Conservation (phyloP, 2,113 vertebrate genomes). For the Rhegmatorhina hoffmannsi region DNA sequence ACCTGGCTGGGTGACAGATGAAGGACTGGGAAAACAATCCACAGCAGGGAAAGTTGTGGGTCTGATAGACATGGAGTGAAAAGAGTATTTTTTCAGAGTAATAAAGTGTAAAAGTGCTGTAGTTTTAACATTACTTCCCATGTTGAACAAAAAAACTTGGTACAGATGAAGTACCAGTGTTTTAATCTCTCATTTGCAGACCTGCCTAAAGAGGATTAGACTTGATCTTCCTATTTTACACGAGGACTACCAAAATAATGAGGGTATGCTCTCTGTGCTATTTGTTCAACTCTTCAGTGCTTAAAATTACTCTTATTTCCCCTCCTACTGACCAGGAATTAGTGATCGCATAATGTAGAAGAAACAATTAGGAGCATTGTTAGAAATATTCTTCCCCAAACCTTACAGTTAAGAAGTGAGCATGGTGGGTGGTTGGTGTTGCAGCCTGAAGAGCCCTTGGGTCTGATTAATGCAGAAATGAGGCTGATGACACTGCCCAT, state of each 20-base stretch:
- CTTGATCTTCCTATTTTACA: constrained; percentile 91
- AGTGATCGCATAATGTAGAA: not conserved
- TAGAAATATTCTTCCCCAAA: not conserved
- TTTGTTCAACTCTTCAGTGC: not conserved
- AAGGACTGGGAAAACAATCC: not conserved
- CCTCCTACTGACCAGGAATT: not conserved
- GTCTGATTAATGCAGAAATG: not conserved
- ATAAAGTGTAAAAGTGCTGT: not conserved
- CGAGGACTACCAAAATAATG: constrained; percentile 82
- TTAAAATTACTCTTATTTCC: not conserved
- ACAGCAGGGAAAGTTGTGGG: not conserved
- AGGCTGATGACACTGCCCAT: fast-evolving
- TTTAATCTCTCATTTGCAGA: constrained; percentile 73
- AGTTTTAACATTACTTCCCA: not conserved
- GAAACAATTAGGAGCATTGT: not conserved
- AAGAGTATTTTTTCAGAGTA: not conserved
- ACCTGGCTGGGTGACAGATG: not conserved
- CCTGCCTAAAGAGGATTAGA: constrained; percentile 93
- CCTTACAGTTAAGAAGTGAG: fast-evolving
- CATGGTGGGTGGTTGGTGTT: not conserved
- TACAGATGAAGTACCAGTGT: not conserved
- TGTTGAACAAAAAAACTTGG: not conserved
- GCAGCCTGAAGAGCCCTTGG: not conserved
- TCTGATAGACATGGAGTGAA: not conserved
- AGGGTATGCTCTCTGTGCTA: constrained; percentile 48